These are phyloP conservation scores for Threskiornis aethiopicus DNA, from an alignment of 2,797 vertebrate species.

Conservation along the genomic window DNA sequence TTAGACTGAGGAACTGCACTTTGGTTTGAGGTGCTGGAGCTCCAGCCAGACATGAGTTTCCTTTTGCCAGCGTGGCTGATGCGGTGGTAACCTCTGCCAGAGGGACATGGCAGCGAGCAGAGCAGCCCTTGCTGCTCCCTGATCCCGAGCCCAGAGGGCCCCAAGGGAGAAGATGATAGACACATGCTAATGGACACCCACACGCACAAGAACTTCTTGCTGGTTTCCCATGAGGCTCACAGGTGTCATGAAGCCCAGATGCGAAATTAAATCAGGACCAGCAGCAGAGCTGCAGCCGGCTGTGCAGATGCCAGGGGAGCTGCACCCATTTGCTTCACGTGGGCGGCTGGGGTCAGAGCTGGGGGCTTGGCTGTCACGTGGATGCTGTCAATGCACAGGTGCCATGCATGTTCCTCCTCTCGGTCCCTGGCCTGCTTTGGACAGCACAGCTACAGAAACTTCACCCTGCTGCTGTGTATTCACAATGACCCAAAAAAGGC, in stretches of 20 bases:
- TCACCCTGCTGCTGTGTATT: background rate
- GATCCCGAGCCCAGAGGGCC: background rate
- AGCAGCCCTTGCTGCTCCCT: background rate
- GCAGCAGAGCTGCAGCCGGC: background rate
- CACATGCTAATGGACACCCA: background rate
- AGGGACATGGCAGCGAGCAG: accelerated
- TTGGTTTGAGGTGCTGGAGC: background rate
- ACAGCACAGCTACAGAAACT: background rate
- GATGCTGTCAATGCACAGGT: background rate
- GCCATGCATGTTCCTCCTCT: background rate
- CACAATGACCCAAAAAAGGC: background rate
- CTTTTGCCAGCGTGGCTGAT: background rate
- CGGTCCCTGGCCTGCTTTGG: background rate
- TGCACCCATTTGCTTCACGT: background rate
- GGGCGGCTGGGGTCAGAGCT: background rate
- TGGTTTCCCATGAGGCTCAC: accelerated
- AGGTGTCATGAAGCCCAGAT: background rate
- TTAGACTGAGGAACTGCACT: background rate
- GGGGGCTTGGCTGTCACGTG: background rate
- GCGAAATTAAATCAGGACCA: background rate
- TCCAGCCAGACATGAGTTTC: background rate
- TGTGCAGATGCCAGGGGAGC: background rate
- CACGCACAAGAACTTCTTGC: accelerated
- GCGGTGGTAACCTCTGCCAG: background rate
- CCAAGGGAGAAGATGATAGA: accelerated